Percentiles rank a stretch among this genome's conserved stretches.
These are phyloP conservation scores for Sarcophaga subvicina DNA, from an alignment of 2,888 invertebrate species.

Conservation along the genomic window DNA sequence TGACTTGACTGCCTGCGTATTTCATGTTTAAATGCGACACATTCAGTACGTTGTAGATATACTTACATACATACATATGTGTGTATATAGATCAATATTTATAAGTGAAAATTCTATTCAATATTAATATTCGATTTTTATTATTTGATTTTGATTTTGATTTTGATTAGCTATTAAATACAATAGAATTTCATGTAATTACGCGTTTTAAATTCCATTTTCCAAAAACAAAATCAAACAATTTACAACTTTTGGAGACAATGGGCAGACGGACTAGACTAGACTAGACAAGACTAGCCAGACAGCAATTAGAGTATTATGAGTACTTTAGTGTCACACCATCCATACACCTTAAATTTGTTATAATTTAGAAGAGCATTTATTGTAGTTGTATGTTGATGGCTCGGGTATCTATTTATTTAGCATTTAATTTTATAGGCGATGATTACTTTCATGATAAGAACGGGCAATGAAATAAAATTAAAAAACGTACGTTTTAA, in stretches of 20 bases:
- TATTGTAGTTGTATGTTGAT: too few species aligned
- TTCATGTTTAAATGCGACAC: neutral
- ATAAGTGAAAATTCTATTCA: neutral
- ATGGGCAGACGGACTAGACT: neutral
- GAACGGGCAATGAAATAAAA: neutral
- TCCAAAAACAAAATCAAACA: too few species aligned
- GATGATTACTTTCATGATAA: too few species aligned
- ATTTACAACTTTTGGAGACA: conserved; percentile 25
- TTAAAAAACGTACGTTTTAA: neutral
- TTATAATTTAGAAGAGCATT: too few species aligned
- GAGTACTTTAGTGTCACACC: too few species aligned
- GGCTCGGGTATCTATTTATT: too few species aligned
- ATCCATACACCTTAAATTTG: too few species aligned
- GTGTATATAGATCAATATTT: neutral
- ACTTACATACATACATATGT: neutral
- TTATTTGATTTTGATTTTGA: neutral
- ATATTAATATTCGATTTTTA: neutral
- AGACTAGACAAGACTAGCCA: neutral
- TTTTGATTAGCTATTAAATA: neutral
- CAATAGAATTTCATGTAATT: neutral
- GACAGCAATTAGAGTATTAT: conserved; percentile 14
- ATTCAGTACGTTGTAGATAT: neutral
- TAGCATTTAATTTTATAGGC: too few species aligned
- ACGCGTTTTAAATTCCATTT: neutral
- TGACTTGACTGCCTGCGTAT: neutral